phyloP scores from a whole-genome alignment of 2,797 vertebrate genomes.

The Syncerus caffer region DNA sequence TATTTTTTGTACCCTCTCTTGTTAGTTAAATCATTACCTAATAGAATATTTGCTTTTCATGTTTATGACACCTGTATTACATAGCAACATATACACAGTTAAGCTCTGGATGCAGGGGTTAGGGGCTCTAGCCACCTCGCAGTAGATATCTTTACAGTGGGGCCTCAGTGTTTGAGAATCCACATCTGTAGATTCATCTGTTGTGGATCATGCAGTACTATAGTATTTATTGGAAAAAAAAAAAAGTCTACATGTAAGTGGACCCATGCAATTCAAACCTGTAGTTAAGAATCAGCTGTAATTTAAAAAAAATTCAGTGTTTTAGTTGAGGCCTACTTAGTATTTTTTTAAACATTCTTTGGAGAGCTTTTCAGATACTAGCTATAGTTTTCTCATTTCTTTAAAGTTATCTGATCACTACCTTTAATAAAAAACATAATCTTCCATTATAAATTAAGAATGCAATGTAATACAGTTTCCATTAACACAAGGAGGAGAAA shows the following conservation, averaged over 20 bases:
- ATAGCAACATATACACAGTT: neutral
- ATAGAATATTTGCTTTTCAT: neutral
- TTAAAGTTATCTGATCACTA: neutral
- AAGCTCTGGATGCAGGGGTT: neutral
- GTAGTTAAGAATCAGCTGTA: neutral
- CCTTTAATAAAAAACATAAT: neutral
- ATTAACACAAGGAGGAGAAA: neutral
- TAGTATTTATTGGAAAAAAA: neutral
- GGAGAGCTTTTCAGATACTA: neutral
- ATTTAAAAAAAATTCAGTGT: neutral
- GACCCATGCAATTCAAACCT: neutral
- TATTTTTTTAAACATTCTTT: neutral
- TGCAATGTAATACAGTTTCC: neutral
- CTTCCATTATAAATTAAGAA: neutral
- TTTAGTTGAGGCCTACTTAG: neutral
- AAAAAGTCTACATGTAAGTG: neutral
- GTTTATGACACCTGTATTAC: neutral
- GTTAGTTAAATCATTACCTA: neutral
- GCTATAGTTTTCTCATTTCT: neutral
- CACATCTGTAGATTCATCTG: neutral
- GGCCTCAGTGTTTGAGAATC: neutral
- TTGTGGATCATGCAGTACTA: neutral
- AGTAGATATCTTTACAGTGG: neutral
- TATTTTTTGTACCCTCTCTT: neutral
- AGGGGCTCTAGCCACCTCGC: accelerated